Base-by-base conservation (phyloP, 2,888 invertebrate species). In the Caenorhabditis sp. region DNA sequence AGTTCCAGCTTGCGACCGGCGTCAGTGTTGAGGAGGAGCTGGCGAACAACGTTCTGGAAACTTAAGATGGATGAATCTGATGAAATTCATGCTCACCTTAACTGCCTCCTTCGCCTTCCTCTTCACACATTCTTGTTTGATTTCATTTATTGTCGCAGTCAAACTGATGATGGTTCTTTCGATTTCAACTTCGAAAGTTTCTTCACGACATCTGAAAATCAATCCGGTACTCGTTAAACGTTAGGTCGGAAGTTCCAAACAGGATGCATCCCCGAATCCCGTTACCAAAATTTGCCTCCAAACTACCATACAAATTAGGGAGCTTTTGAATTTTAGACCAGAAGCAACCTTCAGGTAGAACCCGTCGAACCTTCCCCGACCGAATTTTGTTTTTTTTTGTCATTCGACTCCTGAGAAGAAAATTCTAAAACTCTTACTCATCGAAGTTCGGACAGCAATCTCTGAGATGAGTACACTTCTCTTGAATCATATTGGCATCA, bases 381-480 rank as follows among this genome's bases (percentile, higher is more conserved):
- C n/a, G n/a, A n/a, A n/a, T n/a, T n/a, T n/a, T n/a, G n/a, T n/a
- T n/a, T n/a, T n/a, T n/a, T n/a, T n/a, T n/a, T n/a, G n/a, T n/a
- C n/a, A n/a, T n/a, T n/a, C n/a, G n/a, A n/a, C n/a, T n/a, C n/a
- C n/a, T n/a, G n/a, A n/a, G n/a, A n/a, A n/a, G 38, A 38, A 12
- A 41, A 38, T 10, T 35, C 41, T 10, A 12, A 0, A 76, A 38
- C 12, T 10, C 85, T 56, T 35, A 87, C 88, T 83, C 74, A 59
- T 89, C 87, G 64, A 87, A 89, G 49, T 89, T 85, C 16, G 88
- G 88, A 69, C 88, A 89, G 73, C 88, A 89, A 38, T 87, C 84
- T 19, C 87, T 64, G 35, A 89, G 75, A 49, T 84, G 82, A 5
- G 84, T 82, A 72, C 88, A 89, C 59, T 87, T 86, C 41, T 85